Conservation (phyloP, 2,888 invertebrate species). For the Noctua pronuba region DNA sequence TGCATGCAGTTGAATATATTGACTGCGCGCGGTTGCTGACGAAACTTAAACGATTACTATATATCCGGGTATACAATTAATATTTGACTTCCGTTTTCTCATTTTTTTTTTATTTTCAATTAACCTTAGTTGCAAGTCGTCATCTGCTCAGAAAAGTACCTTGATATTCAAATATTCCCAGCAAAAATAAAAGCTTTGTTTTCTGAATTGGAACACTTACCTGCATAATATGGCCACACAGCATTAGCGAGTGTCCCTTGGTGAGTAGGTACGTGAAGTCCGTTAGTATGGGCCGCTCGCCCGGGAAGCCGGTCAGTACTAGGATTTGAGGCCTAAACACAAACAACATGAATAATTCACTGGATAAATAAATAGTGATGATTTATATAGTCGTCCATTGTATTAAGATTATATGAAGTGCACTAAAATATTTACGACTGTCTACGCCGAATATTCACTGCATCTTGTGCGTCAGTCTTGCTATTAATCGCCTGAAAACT, state of each 20-base stretch:
- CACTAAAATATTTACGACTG: not conserved
- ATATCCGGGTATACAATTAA: not conserved
- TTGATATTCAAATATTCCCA: not conserved
- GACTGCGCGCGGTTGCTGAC: no score
- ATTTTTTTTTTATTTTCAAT: not conserved
- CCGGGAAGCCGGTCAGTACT: conserved; percentile 97
- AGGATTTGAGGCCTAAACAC: conserved; percentile 92
- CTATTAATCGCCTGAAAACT: not conserved
- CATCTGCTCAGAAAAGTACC: not conserved
- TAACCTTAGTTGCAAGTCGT: not conserved
- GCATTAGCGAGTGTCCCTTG: conserved; percentile 96
- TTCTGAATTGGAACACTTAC: conserved; percentile 84
- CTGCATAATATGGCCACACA: conserved; percentile 97
- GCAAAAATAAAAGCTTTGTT: not conserved
- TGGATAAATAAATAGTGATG: not conserved
- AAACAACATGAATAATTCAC: not conserved
- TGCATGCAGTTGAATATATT: no score
- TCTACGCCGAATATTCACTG: not conserved
- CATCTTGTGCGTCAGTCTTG: not conserved
- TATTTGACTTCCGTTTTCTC: not conserved
- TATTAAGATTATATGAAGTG: not conserved
- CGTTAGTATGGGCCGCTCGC: conserved; percentile 95
- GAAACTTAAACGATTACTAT: not conserved
- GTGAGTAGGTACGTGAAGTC: conserved; percentile 98
- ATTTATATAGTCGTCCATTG: not conserved